phyloP scores from a whole-genome alignment of 2,888 invertebrate genomes.

The Calliphora vomitoria region DNA sequence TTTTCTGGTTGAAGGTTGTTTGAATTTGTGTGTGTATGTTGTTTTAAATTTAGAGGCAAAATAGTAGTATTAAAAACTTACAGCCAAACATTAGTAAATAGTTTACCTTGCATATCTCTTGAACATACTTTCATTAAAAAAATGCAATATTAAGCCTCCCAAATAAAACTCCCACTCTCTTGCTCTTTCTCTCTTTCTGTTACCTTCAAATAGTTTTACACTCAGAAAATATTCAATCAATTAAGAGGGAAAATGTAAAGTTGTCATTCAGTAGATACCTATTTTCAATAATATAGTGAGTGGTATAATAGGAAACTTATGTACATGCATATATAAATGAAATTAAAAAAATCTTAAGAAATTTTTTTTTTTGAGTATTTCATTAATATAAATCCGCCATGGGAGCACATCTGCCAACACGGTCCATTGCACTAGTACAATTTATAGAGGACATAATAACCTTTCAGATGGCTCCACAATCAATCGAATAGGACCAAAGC shows the following conservation, averaged over 20 bases:
- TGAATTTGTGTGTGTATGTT: conserved; percentile 7
- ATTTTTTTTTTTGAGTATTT: too few relatives aligned
- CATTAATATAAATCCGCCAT: too few relatives aligned
- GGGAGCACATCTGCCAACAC: too few relatives aligned
- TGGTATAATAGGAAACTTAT: too few relatives aligned
- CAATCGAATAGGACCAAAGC: too few relatives aligned
- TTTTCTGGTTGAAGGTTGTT: conserved; percentile 67
- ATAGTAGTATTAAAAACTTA: conserved; percentile 26
- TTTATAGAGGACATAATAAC: too few relatives aligned
- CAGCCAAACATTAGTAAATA: conserved; percentile 45
- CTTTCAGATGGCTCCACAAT: too few relatives aligned
- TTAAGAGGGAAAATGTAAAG: background rate
- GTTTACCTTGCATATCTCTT: conserved; percentile 69
- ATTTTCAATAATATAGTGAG: background rate
- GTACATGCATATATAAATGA: too few relatives aligned
- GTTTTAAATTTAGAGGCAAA: conserved; percentile 5
- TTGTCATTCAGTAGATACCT: background rate
- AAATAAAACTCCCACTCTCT: conserved; percentile 61
- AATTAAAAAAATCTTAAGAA: too few relatives aligned
- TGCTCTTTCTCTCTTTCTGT: conserved; percentile 13
- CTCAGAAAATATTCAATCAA: conserved; percentile 34
- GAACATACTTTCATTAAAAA: conserved; percentile 50
- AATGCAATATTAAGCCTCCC: conserved; percentile 48
- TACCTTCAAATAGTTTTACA: conserved; percentile 59
- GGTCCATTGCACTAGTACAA: too few relatives aligned